These are phyloP conservation scores for Paratrypauchen microcephalus DNA, from an alignment of 2,797 vertebrate species.

Conservation along the genomic window DNA sequence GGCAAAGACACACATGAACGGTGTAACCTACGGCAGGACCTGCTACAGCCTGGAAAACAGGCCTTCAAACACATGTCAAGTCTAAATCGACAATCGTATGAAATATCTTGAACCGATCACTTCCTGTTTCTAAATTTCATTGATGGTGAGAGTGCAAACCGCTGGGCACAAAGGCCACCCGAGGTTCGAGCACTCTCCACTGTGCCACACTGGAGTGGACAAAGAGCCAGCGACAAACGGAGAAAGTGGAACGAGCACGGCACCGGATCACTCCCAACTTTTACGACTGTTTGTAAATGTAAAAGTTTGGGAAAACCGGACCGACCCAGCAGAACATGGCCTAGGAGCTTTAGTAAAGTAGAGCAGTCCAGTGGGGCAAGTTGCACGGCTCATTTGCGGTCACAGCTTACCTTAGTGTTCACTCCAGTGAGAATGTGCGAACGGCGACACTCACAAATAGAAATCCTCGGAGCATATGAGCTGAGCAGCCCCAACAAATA, in stretches of 20 bases:
- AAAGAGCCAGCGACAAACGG: conserved; percentile 61
- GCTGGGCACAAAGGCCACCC: not conserved
- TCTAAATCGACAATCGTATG: not conserved
- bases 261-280: conserved; percentile 45
- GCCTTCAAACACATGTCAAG: conserved; percentile 47
- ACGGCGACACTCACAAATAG: conserved; percentile 31
- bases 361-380: conserved; percentile 46
- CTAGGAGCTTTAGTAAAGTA: conserved; percentile 8
- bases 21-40: conserved; percentile 15
- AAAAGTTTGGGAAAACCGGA: not conserved
- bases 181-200: conserved; percentile 14
- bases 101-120: not conserved
- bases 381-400: conserved; percentile 45
- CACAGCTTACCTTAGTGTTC: conserved; percentile 76
- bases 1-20: conserved; percentile 11
- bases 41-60: conserved; percentile 24
- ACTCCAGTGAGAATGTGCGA: conserved; percentile 65
- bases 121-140: not conserved
- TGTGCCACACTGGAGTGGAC: conserved; percentile 55
- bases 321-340: not conserved
- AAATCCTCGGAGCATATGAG: conserved; percentile 32
- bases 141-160: not conserved
- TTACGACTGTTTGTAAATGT: conserved; percentile 17
- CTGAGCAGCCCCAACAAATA: conserved; percentile 7
- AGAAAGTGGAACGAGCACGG: conserved; percentile 49